Evolutionary conservation across 1,140 invertebrate species (phyloP).

Genomic region (Drosophila tsacasi): DNA sequence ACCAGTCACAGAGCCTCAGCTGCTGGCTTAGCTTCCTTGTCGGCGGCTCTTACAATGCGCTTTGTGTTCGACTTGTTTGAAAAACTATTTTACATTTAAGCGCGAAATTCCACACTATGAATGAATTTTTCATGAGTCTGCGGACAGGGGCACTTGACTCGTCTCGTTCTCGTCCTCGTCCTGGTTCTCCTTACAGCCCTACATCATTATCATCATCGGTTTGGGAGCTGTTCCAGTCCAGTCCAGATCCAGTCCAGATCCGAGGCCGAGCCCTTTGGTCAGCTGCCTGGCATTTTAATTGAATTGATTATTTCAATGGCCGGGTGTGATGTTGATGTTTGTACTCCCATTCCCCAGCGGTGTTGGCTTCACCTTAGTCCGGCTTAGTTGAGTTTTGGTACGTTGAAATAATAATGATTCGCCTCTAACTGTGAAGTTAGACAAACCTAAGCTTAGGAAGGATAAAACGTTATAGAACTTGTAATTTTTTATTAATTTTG

Average conservation of each 20-base stretch:
- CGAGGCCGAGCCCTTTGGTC: slow-evolving; percentile 58
- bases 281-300: slow-evolving; percentile 81
- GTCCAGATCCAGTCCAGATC: slow-evolving; percentile 3
- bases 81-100: slow-evolving; percentile 85
- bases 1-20: slow-evolving; percentile 17
- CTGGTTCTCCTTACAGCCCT: slow-evolving; percentile 8
- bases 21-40: slow-evolving; percentile 50
- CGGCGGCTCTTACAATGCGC: slow-evolving; percentile 68
- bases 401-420: slow-evolving; percentile 69
- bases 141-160: slow-evolving; percentile 41
- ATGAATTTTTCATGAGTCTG: slow-evolving; percentile 83
- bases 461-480: neutral
- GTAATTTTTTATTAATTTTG: neutral
- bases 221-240: slow-evolving; percentile 14
- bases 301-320: slow-evolving; percentile 81
- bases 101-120: slow-evolving; percentile 85
- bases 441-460: neutral
- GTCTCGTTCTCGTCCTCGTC: slow-evolving; percentile 3
- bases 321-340: slow-evolving; percentile 79
- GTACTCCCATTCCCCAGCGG: slow-evolving; percentile 10
- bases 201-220: slow-evolving; percentile 59
- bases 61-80: slow-evolving; percentile 83
- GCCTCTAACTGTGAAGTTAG: slow-evolving; percentile 28
- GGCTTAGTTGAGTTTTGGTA: slow-evolving; percentile 7
- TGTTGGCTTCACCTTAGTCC: neutral